These are phyloP conservation scores for Drosophila yakuba DNA, from an alignment of 1,140 invertebrate genomes.

Conservation along the genomic window DNA sequence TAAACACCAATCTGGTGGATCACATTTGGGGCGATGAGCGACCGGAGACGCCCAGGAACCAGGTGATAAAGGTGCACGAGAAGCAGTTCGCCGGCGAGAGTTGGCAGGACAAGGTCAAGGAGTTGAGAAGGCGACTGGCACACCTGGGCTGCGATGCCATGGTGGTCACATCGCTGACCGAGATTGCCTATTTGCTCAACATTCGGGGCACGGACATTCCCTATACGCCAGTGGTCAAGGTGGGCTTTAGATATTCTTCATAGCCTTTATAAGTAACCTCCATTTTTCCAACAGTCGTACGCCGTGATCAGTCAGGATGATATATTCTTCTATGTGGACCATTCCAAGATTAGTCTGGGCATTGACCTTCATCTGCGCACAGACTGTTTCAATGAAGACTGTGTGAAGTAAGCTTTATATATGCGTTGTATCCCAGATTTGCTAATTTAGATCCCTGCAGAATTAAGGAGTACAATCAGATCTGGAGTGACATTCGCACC, in stretches of 20 bases:
- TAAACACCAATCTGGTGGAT: constrained; percentile 92
- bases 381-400: constrained; percentile 87
- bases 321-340: constrained; percentile 88
- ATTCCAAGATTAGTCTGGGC: constrained; percentile 86
- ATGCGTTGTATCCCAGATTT: no score
- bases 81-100: constrained; percentile 82
- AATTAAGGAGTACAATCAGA: constrained; percentile 88
- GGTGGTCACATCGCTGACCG: constrained; percentile 94
- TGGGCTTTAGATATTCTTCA: not conserved
- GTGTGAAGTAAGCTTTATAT: constrained; percentile 87
- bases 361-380: constrained; percentile 86
- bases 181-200: constrained; percentile 97
- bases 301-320: constrained; percentile 88
- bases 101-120: constrained; percentile 91
- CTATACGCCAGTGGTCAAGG: constrained; percentile 91
- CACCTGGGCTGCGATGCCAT: constrained; percentile 90
- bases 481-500: constrained; percentile 90
- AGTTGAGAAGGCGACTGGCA: constrained; percentile 89
- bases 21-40: constrained; percentile 91
- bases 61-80: constrained; percentile 86
- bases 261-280: no score
- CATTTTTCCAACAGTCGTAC: constrained; percentile 86
- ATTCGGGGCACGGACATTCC: constrained; percentile 96
- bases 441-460: constrained; percentile 83
- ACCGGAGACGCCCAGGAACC: constrained; percentile 83